Evolutionary conservation across 2,888 invertebrate genomes (phyloP), one percentile per base, ranked within the genome.

Genomic region (Coelinius sp.): DNA sequence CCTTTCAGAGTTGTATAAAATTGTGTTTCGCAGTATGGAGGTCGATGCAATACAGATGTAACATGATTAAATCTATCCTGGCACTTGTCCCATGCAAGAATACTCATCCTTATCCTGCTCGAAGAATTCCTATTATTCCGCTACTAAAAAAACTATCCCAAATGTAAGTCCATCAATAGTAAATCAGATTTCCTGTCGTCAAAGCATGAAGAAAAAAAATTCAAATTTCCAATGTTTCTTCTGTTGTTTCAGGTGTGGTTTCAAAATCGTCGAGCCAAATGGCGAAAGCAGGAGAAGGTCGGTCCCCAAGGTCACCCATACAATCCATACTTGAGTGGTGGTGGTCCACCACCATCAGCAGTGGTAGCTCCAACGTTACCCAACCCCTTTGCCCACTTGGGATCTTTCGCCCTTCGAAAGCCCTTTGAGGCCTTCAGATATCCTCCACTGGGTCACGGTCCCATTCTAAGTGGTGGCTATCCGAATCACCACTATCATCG

Each of bases 201-300:
- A n/a, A n/a, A n/a, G n/a, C n/a, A n/a, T n/a, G n/a, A n/a, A n/a
- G n/a, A n/a, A n/a, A n/a, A n/a, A n/a, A n/a, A n/a, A n/a, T n/a
- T n/a, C n/a, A n/a, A n/a, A n/a, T 35, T 14, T 41, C 56, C 17
- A 64, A 12, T 53, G 6, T 56, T 22, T 41, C 10, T 14, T 24
- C 76, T 79, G 85, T 80, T 86, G 82, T 91, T 90, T 0, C 92
- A 96, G 96, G 96, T 97, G 4, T 96, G 96, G 96, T 97, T 96
- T 88, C 96, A 97, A 90, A 97, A 97, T 88, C 91, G 96, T 0
- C 91, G 96, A 46, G 96, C 96, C 59, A 97, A 97, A 89, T 97
- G 96, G 96, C 91, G 97, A 46, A 97, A 97, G 84, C 96, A 96
- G 84, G 96, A 96, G 88, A 96, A 96, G 88, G 96, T 96, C 71